Evolutionary conservation across 2,797 vertebrate genomes (phyloP).

Genomic region (Propithecus deckenii): DNA sequence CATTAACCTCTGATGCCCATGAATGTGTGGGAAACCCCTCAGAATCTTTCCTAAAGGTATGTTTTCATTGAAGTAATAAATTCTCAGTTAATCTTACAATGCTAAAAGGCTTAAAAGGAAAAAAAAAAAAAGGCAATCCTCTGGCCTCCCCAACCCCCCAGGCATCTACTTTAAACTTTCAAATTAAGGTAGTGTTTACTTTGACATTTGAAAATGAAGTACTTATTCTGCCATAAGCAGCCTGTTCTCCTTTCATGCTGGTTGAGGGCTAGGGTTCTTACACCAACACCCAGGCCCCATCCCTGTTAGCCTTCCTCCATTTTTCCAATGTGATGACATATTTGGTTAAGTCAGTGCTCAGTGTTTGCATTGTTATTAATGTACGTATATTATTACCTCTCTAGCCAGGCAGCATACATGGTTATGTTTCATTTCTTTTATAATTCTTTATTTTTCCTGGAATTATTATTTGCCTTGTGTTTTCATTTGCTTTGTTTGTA

Average conservation of each 20-base stretch:
- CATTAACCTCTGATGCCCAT: neutral
- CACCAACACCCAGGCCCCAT: neutral
- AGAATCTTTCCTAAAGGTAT: neutral
- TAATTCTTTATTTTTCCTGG: neutral
- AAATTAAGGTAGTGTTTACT: neutral
- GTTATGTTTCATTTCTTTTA: neutral
- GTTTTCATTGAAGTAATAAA: neutral
- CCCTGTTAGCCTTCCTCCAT: neutral
- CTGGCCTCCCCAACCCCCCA: no score
- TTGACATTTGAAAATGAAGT: neutral
- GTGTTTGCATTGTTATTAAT: neutral
- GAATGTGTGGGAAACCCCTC: neutral
- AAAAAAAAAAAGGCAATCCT: neutral
- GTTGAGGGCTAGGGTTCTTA: neutral
- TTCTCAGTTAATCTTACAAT: neutral
- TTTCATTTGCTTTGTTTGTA: slow-evolving; percentile 4
- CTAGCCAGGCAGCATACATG: neutral
- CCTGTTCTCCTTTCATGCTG: neutral
- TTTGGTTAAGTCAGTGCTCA: neutral
- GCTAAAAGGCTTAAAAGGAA: neutral
- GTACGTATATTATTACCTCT: neutral
- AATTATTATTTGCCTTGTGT: neutral
- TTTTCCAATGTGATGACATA: neutral
- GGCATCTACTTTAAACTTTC: neutral
- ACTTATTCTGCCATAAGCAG: neutral